Conservation (phyloP, 2,797 vertebrate species). For the Falco cherrug region DNA sequence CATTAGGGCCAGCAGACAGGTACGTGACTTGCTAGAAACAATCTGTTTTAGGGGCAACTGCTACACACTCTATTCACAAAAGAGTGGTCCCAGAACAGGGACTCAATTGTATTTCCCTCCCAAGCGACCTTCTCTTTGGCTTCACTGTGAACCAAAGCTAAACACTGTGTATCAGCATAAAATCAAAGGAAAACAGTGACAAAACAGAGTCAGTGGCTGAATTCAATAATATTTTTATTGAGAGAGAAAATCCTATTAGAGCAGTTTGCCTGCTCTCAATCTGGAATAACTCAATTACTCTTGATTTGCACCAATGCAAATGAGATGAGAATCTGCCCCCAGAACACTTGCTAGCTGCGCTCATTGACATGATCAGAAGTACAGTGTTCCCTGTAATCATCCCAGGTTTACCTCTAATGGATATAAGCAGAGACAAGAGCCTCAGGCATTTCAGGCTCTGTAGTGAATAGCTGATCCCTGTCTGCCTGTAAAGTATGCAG, state of each 20-base stretch:
- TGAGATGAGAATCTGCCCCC: conserved; percentile 52
- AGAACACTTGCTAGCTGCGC: conserved; percentile 48
- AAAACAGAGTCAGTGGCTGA: conserved; percentile 34
- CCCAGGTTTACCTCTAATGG: conserved; percentile 62
- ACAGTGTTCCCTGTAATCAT: conserved; percentile 57
- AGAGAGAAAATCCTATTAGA: conserved; percentile 54
- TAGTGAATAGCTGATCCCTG: conserved; percentile 7
- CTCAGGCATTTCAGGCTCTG: conserved; percentile 44
- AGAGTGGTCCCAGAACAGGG: background rate
- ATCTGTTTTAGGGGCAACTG: background rate
- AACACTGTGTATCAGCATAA: background rate
- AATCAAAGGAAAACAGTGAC: conserved; percentile 41
- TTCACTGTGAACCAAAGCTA: background rate
- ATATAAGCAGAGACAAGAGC: conserved; percentile 65
- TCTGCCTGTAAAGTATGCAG: background rate
- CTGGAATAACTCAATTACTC: conserved; percentile 55
- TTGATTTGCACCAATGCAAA: conserved; percentile 65
- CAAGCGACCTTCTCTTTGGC: background rate
- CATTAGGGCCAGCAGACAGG: background rate
- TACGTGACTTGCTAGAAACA: background rate
- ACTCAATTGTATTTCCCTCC: background rate
- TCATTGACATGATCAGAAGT: conserved; percentile 62
- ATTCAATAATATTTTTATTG: conserved; percentile 39
- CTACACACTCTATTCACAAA: background rate
- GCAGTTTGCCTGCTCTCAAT: background rate